phyloP scores from a whole-genome alignment of 2,888 invertebrate genomes.

The Prosapia bicincta region DNA sequence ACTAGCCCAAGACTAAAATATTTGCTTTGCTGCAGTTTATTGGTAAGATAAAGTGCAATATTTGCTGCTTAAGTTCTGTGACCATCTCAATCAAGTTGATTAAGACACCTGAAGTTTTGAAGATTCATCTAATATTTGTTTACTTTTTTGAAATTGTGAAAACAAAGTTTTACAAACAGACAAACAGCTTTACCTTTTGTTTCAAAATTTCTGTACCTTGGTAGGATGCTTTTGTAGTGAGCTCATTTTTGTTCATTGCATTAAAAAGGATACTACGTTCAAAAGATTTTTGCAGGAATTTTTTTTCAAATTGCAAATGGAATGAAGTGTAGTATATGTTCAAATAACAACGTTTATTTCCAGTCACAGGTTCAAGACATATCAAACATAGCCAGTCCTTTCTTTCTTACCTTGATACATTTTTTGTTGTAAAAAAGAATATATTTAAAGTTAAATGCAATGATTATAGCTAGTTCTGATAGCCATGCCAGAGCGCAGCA shows the following conservation, averaged over 20 bases:
- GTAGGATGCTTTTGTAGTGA: background rate
- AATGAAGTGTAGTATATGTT: background rate
- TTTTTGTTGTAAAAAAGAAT: no score
- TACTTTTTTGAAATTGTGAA: no score
- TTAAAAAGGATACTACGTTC: background rate
- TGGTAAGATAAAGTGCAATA: no score
- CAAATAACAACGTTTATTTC: background rate
- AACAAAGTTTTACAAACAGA: background rate
- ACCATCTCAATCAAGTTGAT: no score
- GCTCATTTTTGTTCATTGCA: background rate
- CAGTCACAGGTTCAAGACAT: background rate
- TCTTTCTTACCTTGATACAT: conserved; percentile 3
- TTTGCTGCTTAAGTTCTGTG: no score
- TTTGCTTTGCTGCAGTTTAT: no score
- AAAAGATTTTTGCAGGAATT: background rate
- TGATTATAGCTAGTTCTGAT: no score
- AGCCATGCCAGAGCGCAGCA: no score
- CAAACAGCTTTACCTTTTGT: background rate
- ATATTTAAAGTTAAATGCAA: no score
- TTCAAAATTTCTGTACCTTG: background rate
- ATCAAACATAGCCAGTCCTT: conserved; percentile 11
- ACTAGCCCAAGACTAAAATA: no score
- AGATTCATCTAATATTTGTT: background rate
- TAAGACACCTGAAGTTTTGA: background rate
- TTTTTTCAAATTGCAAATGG: background rate